These are phyloP conservation scores for Hipparchia semele DNA, from an alignment of 2,888 invertebrate genomes.

Conservation along the genomic window DNA sequence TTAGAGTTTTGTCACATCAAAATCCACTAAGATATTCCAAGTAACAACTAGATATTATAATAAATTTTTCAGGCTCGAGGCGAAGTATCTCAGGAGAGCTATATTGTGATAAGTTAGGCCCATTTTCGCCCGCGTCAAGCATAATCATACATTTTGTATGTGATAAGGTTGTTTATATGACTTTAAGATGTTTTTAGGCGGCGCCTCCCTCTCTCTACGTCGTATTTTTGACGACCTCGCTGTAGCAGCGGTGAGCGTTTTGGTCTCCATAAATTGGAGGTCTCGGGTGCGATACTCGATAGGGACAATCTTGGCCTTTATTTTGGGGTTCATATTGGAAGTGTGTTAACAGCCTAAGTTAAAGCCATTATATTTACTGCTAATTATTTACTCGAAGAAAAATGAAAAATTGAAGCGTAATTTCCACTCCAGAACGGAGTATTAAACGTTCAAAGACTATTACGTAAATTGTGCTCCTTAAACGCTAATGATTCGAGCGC, in stretches of 20 bases:
- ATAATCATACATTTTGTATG: constrained; percentile 13
- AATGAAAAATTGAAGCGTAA: constrained; percentile 7
- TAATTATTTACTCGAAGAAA: constrained; percentile 17
- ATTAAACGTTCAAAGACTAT: constrained; percentile 19
- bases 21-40: constrained; percentile 8
- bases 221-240: too few relatives aligned
- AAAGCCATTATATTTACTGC: background rate
- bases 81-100: background rate
- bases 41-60: background rate
- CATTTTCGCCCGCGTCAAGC: constrained; percentile 3
- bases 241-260: too few relatives aligned
- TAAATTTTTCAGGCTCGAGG: background rate
- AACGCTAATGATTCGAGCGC: constrained; percentile 21
- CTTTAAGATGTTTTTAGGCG: too few relatives aligned
- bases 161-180: background rate
- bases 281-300: too few relatives aligned
- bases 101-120: constrained; percentile 12
- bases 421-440: constrained; percentile 11
- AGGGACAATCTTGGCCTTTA: too few relatives aligned
- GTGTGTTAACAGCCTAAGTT: too few relatives aligned
- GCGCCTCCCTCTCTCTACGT: too few relatives aligned
- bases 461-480: constrained; percentile 17
- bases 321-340: too few relatives aligned
- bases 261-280: too few relatives aligned
- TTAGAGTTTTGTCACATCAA: background rate